Evolutionary conservation across 2,888 invertebrate species (phyloP).

Genomic region (Caenorhabditis imperialis): DNA sequence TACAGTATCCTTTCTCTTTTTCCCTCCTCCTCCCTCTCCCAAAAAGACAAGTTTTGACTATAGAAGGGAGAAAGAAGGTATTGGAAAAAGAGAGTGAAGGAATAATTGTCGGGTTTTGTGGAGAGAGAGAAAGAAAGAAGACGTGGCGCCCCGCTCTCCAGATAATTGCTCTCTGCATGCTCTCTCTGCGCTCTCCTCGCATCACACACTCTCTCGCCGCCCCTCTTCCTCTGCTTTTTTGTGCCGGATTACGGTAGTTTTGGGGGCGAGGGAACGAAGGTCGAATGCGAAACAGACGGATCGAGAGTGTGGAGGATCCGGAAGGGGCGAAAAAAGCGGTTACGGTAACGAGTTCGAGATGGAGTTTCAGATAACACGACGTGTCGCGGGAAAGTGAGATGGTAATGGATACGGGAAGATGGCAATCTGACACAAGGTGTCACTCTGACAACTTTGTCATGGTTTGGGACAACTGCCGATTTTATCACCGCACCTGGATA

Average conservation of each 20-base stretch:
- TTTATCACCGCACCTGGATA: too few species aligned
- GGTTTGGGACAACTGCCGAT: too few species aligned
- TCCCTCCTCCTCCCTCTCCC: constrained; percentile 18
- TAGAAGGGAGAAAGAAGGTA: constrained; percentile 27
- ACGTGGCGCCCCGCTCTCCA: constrained; percentile 39
- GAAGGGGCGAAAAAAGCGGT: too few species aligned
- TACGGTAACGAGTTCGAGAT: constrained; percentile 18
- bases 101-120: constrained; percentile 49
- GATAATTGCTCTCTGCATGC: constrained; percentile 44
- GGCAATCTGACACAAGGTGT: too few species aligned
- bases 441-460: too few species aligned
- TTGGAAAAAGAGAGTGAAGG: constrained; percentile 38
- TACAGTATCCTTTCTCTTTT: constrained; percentile 21
- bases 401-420: constrained; percentile 1
- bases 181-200: constrained; percentile 3
- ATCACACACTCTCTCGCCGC: constrained; percentile 40
- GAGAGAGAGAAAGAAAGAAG: constrained; percentile 9
- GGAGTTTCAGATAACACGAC: not conserved
- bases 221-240: constrained; percentile 15
- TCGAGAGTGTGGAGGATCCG: too few species aligned
- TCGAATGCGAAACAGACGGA: too few species aligned
- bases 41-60: constrained; percentile 52
- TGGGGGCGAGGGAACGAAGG: constrained; percentile 28
- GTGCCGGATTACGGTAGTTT: constrained; percentile 43
- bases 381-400: not conserved